Evolutionary conservation across 2,113 vertebrate genomes (phyloP).

Genomic region (Syngnathus typhle): DNA sequence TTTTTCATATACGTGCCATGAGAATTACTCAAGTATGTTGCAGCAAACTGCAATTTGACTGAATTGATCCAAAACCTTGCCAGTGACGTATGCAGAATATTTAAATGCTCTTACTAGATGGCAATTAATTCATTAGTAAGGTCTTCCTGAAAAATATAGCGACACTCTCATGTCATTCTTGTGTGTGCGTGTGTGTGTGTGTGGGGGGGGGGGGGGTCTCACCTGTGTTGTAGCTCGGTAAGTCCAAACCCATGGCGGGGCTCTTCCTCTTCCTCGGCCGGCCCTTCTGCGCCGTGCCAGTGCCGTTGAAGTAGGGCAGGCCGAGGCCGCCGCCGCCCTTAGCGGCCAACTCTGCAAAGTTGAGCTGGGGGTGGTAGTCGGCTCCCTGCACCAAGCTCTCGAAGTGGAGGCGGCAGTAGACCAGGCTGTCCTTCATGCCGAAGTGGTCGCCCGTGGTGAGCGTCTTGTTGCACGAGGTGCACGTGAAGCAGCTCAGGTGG

Average conservation of each 20-base stretch:
- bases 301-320: slow-evolving; percentile 94
- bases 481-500: slow-evolving; percentile 98
- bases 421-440: slow-evolving; percentile 98
- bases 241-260: slow-evolving; percentile 91
- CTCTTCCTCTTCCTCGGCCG: slow-evolving; percentile 94
- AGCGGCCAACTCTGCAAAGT: slow-evolving; percentile 93
- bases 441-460: slow-evolving; percentile 97
- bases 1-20: no score
- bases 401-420: slow-evolving; percentile 96
- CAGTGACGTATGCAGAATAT: no score
- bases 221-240: slow-evolving; percentile 94
- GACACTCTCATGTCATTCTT: no score
- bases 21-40: no score
- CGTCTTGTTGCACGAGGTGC: slow-evolving; percentile 96
- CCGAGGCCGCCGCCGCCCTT: slow-evolving; percentile 85
- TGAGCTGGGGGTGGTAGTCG: slow-evolving; percentile 87
- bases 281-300: slow-evolving; percentile 93
- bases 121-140: no score
- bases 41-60: no score
- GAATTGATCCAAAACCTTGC: no score
- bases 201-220: slow-evolving; percentile 42
- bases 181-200: not conserved
- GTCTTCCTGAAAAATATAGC: no score
- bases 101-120: no score
- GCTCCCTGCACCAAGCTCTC: slow-evolving; percentile 89